Base-by-base conservation (phyloP, 2,888 invertebrate species). In the Camptogramma bilineatum region DNA sequence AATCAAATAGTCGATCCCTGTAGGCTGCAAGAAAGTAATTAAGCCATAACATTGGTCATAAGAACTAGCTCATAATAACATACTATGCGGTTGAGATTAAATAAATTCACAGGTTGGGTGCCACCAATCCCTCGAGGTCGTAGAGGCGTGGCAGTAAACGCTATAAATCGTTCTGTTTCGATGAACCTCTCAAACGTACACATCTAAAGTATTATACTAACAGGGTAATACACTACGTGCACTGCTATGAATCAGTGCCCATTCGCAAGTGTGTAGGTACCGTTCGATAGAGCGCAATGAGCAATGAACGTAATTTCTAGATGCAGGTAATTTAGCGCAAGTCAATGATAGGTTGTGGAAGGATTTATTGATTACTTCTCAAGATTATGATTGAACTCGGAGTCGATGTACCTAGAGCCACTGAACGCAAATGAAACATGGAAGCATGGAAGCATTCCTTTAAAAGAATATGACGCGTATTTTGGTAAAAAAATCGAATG, bases 241-340 rank as follows among this genome's bases (percentile, higher is more conserved):
- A 13, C 10, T 13, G 34, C 10, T 39, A 39, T 13, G 34, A 39
- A 39, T 39, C 13, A 39, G 13, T 13, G 13, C 3, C 3, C 13
- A 39, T 39, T 39, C 34, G 34, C 34, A 39, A 28, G 18, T 42
- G 17, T 5, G 17, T 44, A 16, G 39, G 7, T 54, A 46, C 28
- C 44, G 54, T 28, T 24, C 34, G 34, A 54, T 31, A 34, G 21
- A 62, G 55, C 16, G 60, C 50, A 57, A 62, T 63, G 55, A 34
- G 61, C 51, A 58, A 63, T 63, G 53, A 50, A 42, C 48, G 21
- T 58, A 54, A 54, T 58, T 50, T 50, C 57, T 42, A 52, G 57
- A 57, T 42, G 52, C 42, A 48, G 24, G 62, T 42, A 57, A 53
- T 58, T 50, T 50, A 21, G 42, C 21, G 31, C 51, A 21, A 42